Evolutionary conservation across 2,888 invertebrate species (phyloP), one percentile per base, ranked within the genome.

Genomic region (Campoletis raptor): DNA sequence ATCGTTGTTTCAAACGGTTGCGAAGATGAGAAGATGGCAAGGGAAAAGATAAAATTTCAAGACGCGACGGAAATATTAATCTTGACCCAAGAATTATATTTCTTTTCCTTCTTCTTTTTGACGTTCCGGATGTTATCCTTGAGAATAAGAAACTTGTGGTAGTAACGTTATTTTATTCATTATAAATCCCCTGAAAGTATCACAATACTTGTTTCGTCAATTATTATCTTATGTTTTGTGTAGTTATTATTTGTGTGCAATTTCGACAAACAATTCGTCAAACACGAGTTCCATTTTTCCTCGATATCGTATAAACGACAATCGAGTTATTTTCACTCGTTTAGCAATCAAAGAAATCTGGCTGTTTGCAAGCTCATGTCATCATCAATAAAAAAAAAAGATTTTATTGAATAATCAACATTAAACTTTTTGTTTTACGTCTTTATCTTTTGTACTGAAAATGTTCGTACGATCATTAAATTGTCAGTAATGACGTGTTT

Each of bases 201-300:
- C 84, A 84, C 45, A 84, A 80, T 76, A 64, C 40, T 70, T 8
- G 45, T 78, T 73, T 83, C 40, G 54, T 76, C n/a, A 57, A 40
- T 21, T n/a, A 77, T 74, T 72, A 57, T 30, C 40, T 57, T 69
- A 42, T 6, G 40, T 73, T 54, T 37, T 42, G 7, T 21, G 30
- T 61, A 36, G 45, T 45, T 12, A 67, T 73, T 21, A 36, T 42
- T 54, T 52, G 48, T 61, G 61, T 54, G 73, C 73, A 61, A 81
- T 77, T n/a, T 7, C 69, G 7, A 12, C 57, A 24, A 61, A 15
- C 57, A n/a, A 30, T 30, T 30, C 12, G 30, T 30, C 6, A 30
- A 10, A 52, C 12, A 21, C 10, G 52, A 52, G 24, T 36, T 66
- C 0, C 21, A 37, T 6, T 24, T 64, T n/a, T 24, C 24, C 15